Evolutionary conservation across 2,888 invertebrate species (phyloP).

Genomic region (Ochropleura leucogaster): DNA sequence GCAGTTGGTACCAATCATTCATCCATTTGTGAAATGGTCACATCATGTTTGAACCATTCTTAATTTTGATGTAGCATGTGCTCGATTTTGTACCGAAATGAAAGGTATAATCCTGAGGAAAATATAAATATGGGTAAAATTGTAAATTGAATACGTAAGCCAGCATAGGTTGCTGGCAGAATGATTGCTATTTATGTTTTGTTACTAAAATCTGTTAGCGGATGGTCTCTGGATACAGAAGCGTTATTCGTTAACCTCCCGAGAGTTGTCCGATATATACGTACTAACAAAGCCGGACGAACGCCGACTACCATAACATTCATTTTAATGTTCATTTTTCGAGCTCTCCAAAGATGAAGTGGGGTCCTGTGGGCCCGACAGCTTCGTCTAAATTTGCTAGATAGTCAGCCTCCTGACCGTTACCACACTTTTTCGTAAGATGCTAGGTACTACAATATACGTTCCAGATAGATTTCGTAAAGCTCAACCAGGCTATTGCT

Average conservation of each 20-base stretch:
- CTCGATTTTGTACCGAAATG: background rate
- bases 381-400: background rate
- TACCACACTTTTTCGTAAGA: slow-evolving; percentile 22
- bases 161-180: background rate
- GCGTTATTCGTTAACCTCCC: background rate
- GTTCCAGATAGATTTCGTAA: slow-evolving; percentile 41
- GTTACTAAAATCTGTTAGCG: background rate
- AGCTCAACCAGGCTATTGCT: slow-evolving; percentile 8
- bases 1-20: slow-evolving; percentile 3
- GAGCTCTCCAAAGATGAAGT: too few species aligned
- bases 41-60: background rate
- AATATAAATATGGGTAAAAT: background rate
- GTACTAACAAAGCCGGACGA: background rate
- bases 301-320: background rate
- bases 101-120: background rate
- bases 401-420: background rate
- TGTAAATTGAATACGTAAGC: background rate
- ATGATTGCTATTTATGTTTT: background rate
- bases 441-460: background rate
- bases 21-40: background rate
- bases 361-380: background rate
- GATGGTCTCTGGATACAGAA: background rate
- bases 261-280: background rate
- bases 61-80: background rate
- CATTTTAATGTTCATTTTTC: too few species aligned